Conservation (phyloP, 2,797 vertebrate species). For the Manis pentadactyla region DNA sequence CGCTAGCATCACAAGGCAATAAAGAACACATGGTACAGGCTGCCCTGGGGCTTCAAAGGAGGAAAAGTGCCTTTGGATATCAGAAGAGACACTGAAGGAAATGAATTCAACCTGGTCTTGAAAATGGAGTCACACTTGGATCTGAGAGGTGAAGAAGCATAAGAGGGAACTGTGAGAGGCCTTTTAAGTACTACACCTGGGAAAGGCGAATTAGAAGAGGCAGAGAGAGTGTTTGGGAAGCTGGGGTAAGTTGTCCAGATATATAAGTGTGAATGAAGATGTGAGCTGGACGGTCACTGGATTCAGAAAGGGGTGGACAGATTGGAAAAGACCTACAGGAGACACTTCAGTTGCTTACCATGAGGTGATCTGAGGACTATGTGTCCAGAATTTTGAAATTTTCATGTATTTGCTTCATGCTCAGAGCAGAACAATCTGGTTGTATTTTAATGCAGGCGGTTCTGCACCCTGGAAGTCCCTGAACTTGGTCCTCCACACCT, state of each 20-base stretch:
- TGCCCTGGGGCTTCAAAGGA: neutral
- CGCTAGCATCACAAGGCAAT: neutral
- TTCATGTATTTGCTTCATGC: neutral
- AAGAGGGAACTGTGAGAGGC: neutral
- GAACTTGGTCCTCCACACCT: neutral
- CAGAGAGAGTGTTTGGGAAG: neutral
- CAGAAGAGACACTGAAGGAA: neutral
- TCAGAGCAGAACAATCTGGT: neutral
- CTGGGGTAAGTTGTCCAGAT: neutral
- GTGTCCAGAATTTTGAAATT: neutral
- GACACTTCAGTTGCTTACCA: neutral
- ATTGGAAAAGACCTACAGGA: neutral
- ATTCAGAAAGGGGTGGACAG: no score
- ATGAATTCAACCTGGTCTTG: neutral
- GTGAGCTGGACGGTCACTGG: neutral
- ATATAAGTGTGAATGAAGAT: neutral
- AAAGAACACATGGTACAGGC: neutral
- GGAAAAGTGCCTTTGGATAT: neutral
- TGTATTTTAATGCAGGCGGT: neutral
- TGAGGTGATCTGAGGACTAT: neutral
- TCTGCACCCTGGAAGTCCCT: neutral
- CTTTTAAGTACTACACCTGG: neutral
- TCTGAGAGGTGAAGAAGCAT: neutral
- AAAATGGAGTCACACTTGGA: neutral
- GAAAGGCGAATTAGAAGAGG: neutral